phyloP scores from a whole-genome alignment of 2,797 vertebrate genomes.

The Pogoniulus pusillus region DNA sequence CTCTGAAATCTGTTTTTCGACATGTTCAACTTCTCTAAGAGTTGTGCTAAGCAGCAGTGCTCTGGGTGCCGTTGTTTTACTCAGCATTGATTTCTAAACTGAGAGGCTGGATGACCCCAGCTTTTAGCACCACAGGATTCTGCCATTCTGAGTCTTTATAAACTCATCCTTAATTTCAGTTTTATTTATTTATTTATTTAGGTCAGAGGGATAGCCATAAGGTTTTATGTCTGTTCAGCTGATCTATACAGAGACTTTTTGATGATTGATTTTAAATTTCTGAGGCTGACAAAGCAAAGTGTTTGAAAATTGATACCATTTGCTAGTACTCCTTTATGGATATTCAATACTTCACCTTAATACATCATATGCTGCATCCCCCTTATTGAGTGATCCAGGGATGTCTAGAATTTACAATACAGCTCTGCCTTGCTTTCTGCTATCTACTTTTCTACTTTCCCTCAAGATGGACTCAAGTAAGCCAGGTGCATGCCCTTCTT shows the following conservation, averaged over 20 bases:
- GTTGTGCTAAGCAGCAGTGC: constrained; percentile 27
- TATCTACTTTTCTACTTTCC: background rate
- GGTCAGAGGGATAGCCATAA: constrained; percentile 18
- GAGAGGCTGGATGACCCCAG: background rate
- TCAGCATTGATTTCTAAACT: constrained; percentile 16
- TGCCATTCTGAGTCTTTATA: background rate
- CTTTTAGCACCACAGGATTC: background rate
- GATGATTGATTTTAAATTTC: constrained; percentile 72
- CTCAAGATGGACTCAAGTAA: background rate
- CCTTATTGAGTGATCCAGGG: constrained; percentile 1
- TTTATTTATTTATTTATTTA: background rate
- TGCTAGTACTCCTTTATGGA: constrained; percentile 57
- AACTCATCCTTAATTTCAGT: constrained; percentile 30
- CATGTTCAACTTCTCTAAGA: background rate
- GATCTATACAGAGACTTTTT: constrained; percentile 46
- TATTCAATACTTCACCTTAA: constrained; percentile 65
- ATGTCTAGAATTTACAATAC: background rate
- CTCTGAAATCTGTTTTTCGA: constrained; percentile 24
- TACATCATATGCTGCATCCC: constrained; percentile 16
- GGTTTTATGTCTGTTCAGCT: constrained; percentile 37
- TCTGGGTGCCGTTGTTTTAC: constrained; percentile 10
- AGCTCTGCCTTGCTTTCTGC: background rate
- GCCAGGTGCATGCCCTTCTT: background rate
- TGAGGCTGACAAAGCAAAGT: constrained; percentile 67
- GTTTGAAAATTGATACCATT: constrained; percentile 65